Evolutionary conservation across 1,140 invertebrate species (phyloP).

Genomic region (Augochlora pura): DNA sequence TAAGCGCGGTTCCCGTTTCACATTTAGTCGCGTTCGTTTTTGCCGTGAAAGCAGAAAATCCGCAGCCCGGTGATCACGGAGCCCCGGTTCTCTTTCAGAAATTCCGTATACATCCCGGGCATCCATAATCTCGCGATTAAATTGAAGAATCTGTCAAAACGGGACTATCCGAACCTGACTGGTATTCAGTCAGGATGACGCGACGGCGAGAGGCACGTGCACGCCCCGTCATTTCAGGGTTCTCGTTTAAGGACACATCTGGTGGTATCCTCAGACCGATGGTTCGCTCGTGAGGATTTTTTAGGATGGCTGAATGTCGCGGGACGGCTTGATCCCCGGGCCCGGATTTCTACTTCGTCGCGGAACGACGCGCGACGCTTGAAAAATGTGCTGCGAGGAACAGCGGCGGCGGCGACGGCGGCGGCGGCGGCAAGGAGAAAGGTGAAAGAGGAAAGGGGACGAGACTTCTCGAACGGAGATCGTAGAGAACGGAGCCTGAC

Average conservation of each 20-base stretch:
- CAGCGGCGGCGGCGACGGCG: too few species aligned
- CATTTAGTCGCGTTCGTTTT: too few species aligned
- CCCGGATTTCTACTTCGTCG: slow-evolving; percentile 50
- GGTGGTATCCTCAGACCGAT: slow-evolving; percentile 54
- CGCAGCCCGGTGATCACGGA: too few species aligned
- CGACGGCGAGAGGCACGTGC: slow-evolving; percentile 44
- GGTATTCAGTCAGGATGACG: slow-evolving; percentile 36
- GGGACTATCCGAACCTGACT: not conserved
- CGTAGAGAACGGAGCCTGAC: slow-evolving; percentile 2
- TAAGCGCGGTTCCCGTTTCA: too few species aligned
- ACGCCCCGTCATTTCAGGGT: slow-evolving; percentile 43
- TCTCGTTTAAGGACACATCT: slow-evolving; percentile 21
- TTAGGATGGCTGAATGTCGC: slow-evolving; percentile 30
- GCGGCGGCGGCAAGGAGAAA: not conserved
- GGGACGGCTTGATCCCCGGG: slow-evolving; percentile 41
- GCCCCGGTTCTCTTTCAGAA: too few species aligned
- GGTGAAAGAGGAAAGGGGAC: not conserved
- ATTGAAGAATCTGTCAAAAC: not conserved
- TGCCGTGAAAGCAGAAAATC: too few species aligned
- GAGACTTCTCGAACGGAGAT: slow-evolving; percentile 11
- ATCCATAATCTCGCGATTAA: not conserved
- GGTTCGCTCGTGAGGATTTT: slow-evolving; percentile 63
- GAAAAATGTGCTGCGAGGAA: slow-evolving; percentile 41
- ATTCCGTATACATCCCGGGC: too few species aligned
- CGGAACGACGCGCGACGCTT: slow-evolving; percentile 27